Base-by-base conservation (phyloP, 1,140 invertebrate species). In the Protaetia brevitarsis region DNA sequence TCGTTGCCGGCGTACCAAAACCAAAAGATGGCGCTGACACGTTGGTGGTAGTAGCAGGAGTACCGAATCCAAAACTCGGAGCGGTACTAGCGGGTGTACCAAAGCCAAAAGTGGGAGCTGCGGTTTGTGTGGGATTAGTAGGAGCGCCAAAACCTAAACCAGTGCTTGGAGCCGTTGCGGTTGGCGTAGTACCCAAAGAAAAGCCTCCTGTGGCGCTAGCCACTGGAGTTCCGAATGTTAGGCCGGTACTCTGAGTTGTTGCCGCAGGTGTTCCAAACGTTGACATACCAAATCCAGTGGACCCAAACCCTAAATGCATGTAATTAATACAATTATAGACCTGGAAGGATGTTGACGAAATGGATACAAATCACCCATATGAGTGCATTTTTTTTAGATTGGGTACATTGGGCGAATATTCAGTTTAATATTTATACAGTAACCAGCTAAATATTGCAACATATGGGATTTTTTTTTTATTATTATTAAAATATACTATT, bases 171-270 rank as follows among this genome's bases (percentile, higher is more conserved):
- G 65, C 29, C 13, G 65, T 61, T 16, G 37, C 34, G 21, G 34
- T 21, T 56, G 45, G 28, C n/a, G n/a, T n/a, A 62, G 3, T 58
- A 34, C 61, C 36, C 34, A 69, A 66, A 34, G 34, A 2, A 57
- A 67, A 69, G n/a, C n/a, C n/a, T 34, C 63, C 65, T 5, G 61
- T 37, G 23, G 45, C 29, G 29, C 51, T 30, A 5, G 60, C 8
- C 1, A 67, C 66, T 30, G 65, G 41, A 45, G 69, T 60, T 45
- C 65, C 73, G 6, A 73, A 63, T 36, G 64, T 71, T 51, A 74
- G 64, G 34, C 65, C 63, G 13, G 68, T 63, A 13, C 11, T n/a
- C 13, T 59, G 57, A 27, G 41, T 51, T 19, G 16, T 51, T 51
- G 41, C 3, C 21, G 41, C 6, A 51, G 41, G 72, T 31, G 57